Evolutionary conservation across 2,797 vertebrate genomes (phyloP).

Genomic region (Aphelocoma californica): DNA sequence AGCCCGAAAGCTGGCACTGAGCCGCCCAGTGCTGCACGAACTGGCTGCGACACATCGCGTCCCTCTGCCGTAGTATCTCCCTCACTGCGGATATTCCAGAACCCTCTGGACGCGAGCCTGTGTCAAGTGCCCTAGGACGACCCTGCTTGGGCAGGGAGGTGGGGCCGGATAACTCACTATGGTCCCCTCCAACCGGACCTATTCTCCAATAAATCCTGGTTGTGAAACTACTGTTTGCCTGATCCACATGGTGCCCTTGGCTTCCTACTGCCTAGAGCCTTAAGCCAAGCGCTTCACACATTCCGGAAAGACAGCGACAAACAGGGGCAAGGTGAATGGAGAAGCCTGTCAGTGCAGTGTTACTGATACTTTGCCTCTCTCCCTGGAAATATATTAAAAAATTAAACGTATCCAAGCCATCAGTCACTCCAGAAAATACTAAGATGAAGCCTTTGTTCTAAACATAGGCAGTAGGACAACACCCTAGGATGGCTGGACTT

Average conservation of each 20-base stretch:
- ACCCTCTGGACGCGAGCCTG: fast-evolving
- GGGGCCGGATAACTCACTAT: too few relatives aligned
- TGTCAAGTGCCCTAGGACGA: neutral
- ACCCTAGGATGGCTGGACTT: neutral
- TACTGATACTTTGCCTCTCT: neutral
- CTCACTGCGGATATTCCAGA: neutral
- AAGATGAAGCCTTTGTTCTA: neutral
- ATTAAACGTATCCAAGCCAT: neutral
- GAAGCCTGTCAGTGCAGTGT: neutral
- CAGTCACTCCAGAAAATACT: neutral
- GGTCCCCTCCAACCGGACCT: neutral
- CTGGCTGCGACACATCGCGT: fast-evolving
- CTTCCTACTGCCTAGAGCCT: neutral
- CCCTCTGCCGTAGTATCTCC: fast-evolving
- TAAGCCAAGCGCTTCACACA: neutral
- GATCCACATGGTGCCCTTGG: neutral
- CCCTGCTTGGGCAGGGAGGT: neutral
- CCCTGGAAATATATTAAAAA: neutral
- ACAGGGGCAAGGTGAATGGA: neutral
- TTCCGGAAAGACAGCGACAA: neutral
- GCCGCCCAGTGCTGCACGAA: fast-evolving
- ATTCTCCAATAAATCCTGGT: neutral
- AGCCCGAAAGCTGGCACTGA: fast-evolving
- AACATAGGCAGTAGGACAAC: neutral
- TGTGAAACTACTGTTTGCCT: neutral